Conservation (phyloP, 2,888 invertebrate species). For the Melitaea athalia region DNA sequence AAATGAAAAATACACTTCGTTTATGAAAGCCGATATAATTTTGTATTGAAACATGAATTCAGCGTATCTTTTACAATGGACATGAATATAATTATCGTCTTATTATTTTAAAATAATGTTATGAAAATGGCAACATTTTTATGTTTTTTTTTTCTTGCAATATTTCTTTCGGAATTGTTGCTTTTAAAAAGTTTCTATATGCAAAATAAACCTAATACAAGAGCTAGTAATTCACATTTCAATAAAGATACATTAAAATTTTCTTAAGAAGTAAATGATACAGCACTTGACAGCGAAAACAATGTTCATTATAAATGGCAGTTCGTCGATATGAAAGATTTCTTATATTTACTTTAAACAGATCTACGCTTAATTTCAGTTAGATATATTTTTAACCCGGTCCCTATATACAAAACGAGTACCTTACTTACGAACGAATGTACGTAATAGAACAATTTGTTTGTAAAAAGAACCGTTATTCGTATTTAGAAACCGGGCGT, state of each 20-base stretch:
- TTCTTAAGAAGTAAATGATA: conserved; percentile 27
- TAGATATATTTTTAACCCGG: background rate
- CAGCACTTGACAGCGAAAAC: conserved; percentile 29
- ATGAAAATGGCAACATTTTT: background rate
- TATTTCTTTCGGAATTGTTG: background rate
- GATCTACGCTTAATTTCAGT: conserved; percentile 26
- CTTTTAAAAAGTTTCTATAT: background rate
- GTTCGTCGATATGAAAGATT: conserved; percentile 46
- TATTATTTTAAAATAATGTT: background rate
- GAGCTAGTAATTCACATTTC: conserved; percentile 23
- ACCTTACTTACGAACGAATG: no score
- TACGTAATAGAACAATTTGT: no score
- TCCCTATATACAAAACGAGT: no score
- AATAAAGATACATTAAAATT: conserved; percentile 27
- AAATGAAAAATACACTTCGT: conserved; percentile 43
- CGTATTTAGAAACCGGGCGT: no score
- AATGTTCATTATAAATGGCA: conserved; percentile 44
- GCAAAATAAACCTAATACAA: background rate
- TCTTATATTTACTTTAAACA: conserved; percentile 33
- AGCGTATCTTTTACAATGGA: background rate
- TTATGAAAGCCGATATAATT: conserved; percentile 41
- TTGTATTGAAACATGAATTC: conserved; percentile 37
- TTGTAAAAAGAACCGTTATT: no score
- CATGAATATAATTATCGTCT: background rate
- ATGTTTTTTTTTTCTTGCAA: background rate